These are phyloP conservation scores for Phalanger gymnotis DNA, from an alignment of 2,797 vertebrate genomes.

Conservation along the genomic window DNA sequence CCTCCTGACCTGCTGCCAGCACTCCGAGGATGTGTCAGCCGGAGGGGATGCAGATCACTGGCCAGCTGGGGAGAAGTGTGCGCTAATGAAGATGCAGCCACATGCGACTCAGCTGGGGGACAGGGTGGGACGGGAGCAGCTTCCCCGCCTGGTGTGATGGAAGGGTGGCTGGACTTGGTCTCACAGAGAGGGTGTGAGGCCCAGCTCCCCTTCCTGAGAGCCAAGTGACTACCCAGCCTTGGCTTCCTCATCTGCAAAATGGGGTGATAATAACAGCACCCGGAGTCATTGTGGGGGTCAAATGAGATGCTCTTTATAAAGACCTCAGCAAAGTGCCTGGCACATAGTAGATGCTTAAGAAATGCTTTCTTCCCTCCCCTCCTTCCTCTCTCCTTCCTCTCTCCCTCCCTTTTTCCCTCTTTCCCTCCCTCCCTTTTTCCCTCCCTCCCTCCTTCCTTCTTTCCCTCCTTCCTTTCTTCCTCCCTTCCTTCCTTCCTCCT, in stretches of 20 bases:
- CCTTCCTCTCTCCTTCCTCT: too few species aligned
- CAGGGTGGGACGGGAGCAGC: too few species aligned
- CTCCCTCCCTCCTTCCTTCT: too few species aligned
- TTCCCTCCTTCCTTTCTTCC: too few species aligned
- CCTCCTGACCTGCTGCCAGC: background rate
- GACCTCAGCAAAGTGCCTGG: background rate
- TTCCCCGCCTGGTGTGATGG: background rate
- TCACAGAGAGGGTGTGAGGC: background rate
- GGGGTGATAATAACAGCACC: too few species aligned
- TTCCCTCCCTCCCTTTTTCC: background rate
- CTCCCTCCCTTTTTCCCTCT: too few species aligned
- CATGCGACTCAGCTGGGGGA: too few species aligned
- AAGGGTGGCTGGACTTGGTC: background rate
- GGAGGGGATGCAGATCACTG: background rate
- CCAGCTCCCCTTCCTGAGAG: too few species aligned
- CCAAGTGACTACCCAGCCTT: background rate
- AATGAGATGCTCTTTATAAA: background rate
- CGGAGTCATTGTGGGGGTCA: too few species aligned
- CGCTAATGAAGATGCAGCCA: background rate
- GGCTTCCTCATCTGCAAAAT: background rate
- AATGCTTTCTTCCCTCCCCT: background rate
- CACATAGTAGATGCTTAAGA: background rate
- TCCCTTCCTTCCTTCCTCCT: too few species aligned
- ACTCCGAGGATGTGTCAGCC: background rate
- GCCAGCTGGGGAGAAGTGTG: background rate